Percentiles rank a stretch among this genome's conserved stretches.
phyloP scores from a whole-genome alignment of 1,140 invertebrate species.

The Scaptomyza hsui region DNA sequence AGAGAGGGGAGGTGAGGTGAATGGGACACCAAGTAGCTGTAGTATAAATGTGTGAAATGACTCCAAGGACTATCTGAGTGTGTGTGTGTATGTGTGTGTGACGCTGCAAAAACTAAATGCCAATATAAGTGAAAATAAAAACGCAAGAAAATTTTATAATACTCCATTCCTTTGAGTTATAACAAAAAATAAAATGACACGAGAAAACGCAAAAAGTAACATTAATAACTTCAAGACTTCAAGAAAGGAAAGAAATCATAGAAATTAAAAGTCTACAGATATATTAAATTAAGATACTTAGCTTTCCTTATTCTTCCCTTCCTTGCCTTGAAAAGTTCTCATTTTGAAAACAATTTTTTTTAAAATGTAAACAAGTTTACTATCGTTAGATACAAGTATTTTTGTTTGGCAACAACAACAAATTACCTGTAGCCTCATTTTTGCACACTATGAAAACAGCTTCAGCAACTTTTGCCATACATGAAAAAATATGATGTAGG shows the following conservation, averaged over 20 bases:
- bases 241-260: no score
- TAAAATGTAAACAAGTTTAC: no score
- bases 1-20: not conserved
- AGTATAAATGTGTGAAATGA: slow-evolving; percentile 46
- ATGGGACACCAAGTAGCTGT: slow-evolving; percentile 33
- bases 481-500: slow-evolving; percentile 2
- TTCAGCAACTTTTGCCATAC: slow-evolving; percentile 19
- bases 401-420: not conserved
- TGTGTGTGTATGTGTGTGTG: not conserved
- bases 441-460: not conserved
- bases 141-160: slow-evolving; percentile 30
- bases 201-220: not conserved
- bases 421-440: slow-evolving; percentile 29
- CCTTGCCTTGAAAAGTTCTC: no score
- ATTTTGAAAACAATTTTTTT: not conserved
- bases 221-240: not conserved
- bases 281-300: no score
- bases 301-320: no score
- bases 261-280: no score
- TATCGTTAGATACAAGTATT: slow-evolving; percentile 1
- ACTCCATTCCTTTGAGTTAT: slow-evolving; percentile 1
- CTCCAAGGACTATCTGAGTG: slow-evolving; percentile 5
- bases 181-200: not conserved
- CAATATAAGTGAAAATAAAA: slow-evolving; percentile 1
- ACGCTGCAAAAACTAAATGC: slow-evolving; percentile 7